phyloP scores from a whole-genome alignment of 2,888 invertebrate genomes.

The Heterodera filipjevi region DNA sequence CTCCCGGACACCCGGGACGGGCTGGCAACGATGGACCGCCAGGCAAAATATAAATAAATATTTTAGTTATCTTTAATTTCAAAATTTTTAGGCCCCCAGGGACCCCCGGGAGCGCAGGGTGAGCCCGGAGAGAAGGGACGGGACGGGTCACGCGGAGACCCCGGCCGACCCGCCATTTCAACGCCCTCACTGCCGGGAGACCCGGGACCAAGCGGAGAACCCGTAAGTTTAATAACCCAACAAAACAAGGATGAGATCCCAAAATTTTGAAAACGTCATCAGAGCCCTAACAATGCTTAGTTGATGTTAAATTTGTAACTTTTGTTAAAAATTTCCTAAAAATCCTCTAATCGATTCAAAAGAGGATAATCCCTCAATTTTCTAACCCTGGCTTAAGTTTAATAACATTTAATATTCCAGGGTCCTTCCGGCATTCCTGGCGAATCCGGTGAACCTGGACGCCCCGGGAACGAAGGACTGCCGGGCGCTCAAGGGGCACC shows the following conservation, averaged over 20 bases:
- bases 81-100: conserved; percentile 42
- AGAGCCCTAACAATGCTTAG: too few relatives aligned
- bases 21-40: conserved; percentile 64
- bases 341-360: too few relatives aligned
- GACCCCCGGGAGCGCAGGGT: conserved; percentile 62
- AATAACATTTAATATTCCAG: too few relatives aligned
- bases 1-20: conserved; percentile 56
- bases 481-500: conserved; percentile 43
- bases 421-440: conserved; percentile 49
- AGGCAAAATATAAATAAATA: conserved; percentile 44
- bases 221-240: conserved; percentile 34
- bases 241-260: not conserved
- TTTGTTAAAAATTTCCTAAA: too few relatives aligned
- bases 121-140: conserved; percentile 56
- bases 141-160: conserved; percentile 63
- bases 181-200: conserved; percentile 65
- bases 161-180: conserved; percentile 63
- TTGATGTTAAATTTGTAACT: too few relatives aligned
- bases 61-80: not conserved
- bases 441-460: conserved; percentile 33
- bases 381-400: too few relatives aligned
- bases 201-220: conserved; percentile 62
- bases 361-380: too few relatives aligned
- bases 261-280: too few relatives aligned
- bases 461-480: conserved; percentile 47